Base-by-base conservation (phyloP, 2,888 invertebrate genomes). In the Caenorhabditis sp. region DNA sequence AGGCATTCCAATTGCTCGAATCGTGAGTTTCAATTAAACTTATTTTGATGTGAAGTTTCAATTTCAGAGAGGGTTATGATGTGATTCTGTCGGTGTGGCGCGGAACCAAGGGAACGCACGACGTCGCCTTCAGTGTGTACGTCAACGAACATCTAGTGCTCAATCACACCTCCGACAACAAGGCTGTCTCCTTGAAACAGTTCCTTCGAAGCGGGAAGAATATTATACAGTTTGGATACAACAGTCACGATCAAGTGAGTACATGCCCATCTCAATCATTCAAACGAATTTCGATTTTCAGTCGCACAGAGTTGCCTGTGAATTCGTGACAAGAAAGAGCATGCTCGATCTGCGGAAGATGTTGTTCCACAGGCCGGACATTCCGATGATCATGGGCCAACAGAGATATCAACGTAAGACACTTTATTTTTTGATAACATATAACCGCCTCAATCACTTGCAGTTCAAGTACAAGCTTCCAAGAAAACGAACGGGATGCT, bases 211-310 rank as follows among this genome's bases (percentile, higher is more conserved):
- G 24, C 15, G 72, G 72, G 13, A n/a, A 0, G 1, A 72, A 72
- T 37, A 0, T 27, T 7, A 24, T 72, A n/a, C 56, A 72, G n/a
- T 48, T 72, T n/a, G 50, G 22, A 37, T 72, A 72, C 20, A 11
- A 20, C n/a, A 43, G 37, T 20, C 41, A 13, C 1, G 7, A 13
- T 0, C 43, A 45, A 24, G 68, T 70, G 37, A 6, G 22, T 20
- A 30, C 9, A 20, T 32, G 4, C 20, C 15, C 45, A 46, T 3
- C 4, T 46, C n/a, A n/a, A n/a, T n/a, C n/a, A n/a, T n/a, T n/a
- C n/a, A n/a, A n/a, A n/a, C n/a, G n/a, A n/a, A n/a, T 37, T 2
- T 30, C 2, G 2, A 24, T 13, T 35, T 56, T 41, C 52, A 72
- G 62, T 41, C 52, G 20, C 58, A 72, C 37, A 41, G 56, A 8